A percentile compares a stretch with the other conserved stretches of the same genome.
Evolutionary conservation across 1,140 invertebrate species (phyloP).

Genomic region (Polypedilum vanderplanki): DNA sequence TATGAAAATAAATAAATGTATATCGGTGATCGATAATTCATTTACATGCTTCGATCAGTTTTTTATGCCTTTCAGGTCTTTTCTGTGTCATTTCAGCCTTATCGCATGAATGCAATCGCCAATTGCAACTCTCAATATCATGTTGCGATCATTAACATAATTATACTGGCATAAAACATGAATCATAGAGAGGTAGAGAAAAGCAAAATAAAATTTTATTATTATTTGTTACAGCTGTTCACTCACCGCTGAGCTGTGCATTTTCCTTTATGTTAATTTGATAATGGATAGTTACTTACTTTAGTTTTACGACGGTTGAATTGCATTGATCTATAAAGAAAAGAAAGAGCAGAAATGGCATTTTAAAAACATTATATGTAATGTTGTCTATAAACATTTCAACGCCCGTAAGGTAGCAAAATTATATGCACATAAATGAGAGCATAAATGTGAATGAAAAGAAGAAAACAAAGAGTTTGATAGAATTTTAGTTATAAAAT

Average conservation of each 20-base stretch:
- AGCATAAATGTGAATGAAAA: constrained; percentile 7
- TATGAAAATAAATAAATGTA: background rate
- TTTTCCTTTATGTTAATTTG: constrained; percentile 20
- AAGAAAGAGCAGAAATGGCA: background rate
- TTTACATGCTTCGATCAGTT: constrained; percentile 18
- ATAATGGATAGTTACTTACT: background rate
- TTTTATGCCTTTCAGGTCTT: background rate
- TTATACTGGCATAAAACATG: constrained; percentile 19
- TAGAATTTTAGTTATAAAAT: background rate
- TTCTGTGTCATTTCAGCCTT: background rate
- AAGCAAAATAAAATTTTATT: background rate
- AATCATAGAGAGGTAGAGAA: background rate
- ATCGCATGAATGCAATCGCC: constrained; percentile 16
- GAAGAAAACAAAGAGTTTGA: background rate
- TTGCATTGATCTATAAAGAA: background rate
- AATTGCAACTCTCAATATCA: constrained; percentile 18
- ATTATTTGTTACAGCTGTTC: constrained; percentile 9
- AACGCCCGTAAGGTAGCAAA: constrained; percentile 2
- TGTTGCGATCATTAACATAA: constrained; percentile 18
- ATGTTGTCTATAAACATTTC: constrained; percentile 19
- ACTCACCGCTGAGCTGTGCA: background rate
- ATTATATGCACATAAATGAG: constrained; percentile 3
- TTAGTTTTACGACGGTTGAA: no score
- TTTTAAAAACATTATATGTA: constrained; percentile 8
- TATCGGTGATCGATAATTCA: constrained; percentile 13